Evolutionary conservation across 2,113 vertebrate species (phyloP).

Genomic region (Scomber scombrus): DNA sequence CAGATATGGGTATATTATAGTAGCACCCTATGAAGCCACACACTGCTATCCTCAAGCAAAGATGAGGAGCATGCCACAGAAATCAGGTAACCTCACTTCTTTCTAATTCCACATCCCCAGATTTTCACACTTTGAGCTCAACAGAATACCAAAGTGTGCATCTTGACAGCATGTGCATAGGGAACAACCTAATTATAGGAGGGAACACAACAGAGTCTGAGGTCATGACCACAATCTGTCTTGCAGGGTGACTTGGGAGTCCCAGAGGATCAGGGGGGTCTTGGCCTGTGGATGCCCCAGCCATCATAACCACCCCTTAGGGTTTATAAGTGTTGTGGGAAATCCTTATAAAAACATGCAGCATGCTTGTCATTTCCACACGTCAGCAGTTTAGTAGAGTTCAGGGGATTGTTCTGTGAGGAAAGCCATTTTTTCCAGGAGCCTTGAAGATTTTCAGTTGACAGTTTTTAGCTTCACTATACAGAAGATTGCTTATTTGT

Average conservation of each 20-base stretch:
- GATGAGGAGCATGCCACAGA: too few species aligned
- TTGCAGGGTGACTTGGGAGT: constrained; percentile 40
- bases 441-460: constrained; percentile 6
- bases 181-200: constrained; percentile 53
- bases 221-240: constrained; percentile 75
- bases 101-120: not conserved
- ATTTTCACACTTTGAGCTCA: constrained; percentile 18
- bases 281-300: constrained; percentile 48
- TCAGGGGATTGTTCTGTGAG: constrained; percentile 25
- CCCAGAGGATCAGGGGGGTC: constrained; percentile 37
- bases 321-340: constrained; percentile 31
- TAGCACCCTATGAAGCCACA: too few species aligned
- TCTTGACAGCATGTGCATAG: constrained; percentile 63
- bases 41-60: too few species aligned
- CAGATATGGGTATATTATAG: too few species aligned
- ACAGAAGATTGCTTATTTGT: not conserved
- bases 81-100: not conserved
- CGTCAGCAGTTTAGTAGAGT: constrained; percentile 41
- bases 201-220: constrained; percentile 44
- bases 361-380: constrained; percentile 28
- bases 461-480: not conserved
- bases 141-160: constrained; percentile 44
- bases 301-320: constrained; percentile 49
- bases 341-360: constrained; percentile 33
- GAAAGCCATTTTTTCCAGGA: constrained; percentile 1